Evolutionary conservation across 2,888 invertebrate species (phyloP).

Genomic region (Aromia moschata): DNA sequence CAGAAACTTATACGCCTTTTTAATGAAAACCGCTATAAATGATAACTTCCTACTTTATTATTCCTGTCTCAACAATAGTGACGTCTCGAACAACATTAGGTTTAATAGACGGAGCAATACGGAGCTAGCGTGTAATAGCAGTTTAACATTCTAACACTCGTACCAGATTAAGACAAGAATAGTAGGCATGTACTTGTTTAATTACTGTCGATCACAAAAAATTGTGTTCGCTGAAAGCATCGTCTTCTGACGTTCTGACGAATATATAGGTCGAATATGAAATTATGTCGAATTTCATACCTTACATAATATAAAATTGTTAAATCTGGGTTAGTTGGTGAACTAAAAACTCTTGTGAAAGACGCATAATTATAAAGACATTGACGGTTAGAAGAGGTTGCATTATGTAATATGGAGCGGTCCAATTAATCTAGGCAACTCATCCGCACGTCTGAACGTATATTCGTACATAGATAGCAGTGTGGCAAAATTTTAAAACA

Average conservation of each 20-base stretch:
- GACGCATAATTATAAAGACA: slow-evolving; percentile 12
- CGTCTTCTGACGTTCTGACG: slow-evolving; percentile 11
- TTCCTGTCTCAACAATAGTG: background rate
- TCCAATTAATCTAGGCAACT: too few species aligned
- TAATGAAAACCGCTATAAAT: slow-evolving; percentile 12
- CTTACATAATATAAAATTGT: slow-evolving; percentile 26
- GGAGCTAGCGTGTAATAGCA: too few species aligned
- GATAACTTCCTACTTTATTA: slow-evolving; percentile 13
- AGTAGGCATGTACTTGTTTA: too few species aligned
- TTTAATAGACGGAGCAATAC: too few species aligned
- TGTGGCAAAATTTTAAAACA: too few species aligned
- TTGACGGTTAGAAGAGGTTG: slow-evolving; percentile 17
- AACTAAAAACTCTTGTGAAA: slow-evolving; percentile 17
- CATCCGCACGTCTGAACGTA: too few species aligned
- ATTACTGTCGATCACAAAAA: too few species aligned
- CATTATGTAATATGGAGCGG: background rate
- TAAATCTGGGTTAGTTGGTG: slow-evolving; percentile 31
- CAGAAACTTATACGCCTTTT: slow-evolving; percentile 12
- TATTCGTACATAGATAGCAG: too few species aligned
- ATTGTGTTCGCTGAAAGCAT: slow-evolving; percentile 6
- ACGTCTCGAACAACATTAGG: background rate
- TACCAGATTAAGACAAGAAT: too few species aligned
- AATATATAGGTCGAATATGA: too few species aligned
- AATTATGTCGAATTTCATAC: slow-evolving; percentile 30
- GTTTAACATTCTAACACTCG: too few species aligned